Evolutionary conservation across 2,113 vertebrate genomes (phyloP).

Genomic region (Alligator mississippiensis): DNA sequence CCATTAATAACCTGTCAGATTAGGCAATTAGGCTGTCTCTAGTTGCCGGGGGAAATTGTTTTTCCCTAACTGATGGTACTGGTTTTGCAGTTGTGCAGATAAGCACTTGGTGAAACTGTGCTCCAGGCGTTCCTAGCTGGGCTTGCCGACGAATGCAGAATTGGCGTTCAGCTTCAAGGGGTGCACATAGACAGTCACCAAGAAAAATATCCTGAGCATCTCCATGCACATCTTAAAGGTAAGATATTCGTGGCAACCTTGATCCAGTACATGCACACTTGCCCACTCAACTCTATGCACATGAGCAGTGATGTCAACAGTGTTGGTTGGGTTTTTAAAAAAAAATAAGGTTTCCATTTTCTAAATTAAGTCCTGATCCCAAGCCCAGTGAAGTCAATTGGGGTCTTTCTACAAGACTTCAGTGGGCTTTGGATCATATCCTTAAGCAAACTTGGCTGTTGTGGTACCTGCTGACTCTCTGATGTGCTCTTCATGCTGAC

Average conservation of each 20-base stretch:
- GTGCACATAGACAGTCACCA: background rate
- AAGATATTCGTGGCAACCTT: background rate
- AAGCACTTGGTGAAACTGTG: constrained; percentile 72
- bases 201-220: constrained; percentile 16
- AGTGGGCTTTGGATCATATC: background rate
- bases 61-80: constrained; percentile 79
- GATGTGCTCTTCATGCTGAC: background rate
- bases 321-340: too few species aligned
- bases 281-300: background rate
- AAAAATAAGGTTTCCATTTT: background rate
- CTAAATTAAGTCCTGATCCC: background rate
- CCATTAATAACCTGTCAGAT: constrained; percentile 83
- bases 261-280: background rate
- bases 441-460: background rate
- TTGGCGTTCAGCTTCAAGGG: constrained; percentile 49
- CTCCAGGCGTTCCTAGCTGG: constrained; percentile 61
- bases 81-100: constrained; percentile 75
- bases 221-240: background rate
- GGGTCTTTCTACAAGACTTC: background rate
- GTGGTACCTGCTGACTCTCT: background rate
- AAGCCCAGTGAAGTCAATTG: background rate
- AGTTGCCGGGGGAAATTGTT: constrained; percentile 80
- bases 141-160: constrained; percentile 70
- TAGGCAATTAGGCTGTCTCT: constrained; percentile 82
- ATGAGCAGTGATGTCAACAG: background rate